A percentile compares a stretch with the other conserved stretches of the same genome.
These are phyloP conservation scores for Achlya flavicornis DNA, from an alignment of 2,888 invertebrate genomes.

Conservation along the genomic window DNA sequence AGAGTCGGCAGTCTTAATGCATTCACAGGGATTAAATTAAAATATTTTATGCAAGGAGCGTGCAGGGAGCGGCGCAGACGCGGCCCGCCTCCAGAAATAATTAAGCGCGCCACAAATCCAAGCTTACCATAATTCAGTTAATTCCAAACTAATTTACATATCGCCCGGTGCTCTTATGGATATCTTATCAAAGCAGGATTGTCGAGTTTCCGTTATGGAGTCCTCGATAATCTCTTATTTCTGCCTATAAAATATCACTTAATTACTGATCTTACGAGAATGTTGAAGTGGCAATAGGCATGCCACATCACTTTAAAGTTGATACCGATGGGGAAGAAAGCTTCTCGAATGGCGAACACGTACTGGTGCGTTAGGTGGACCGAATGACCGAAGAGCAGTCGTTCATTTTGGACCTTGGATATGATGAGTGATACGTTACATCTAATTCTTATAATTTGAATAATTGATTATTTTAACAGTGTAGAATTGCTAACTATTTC, in stretches of 20 bases:
- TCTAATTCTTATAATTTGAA: no score
- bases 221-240: conserved; percentile 8
- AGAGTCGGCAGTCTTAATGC: conserved; percentile 41
- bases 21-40: conserved; percentile 57
- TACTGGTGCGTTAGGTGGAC: no score
- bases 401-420: no score
- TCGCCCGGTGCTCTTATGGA: conserved; percentile 39
- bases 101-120: conserved; percentile 52
- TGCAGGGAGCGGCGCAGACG: conserved; percentile 25
- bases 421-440: no score
- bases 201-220: conserved; percentile 28
- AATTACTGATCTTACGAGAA: no score
- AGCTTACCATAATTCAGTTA: conserved; percentile 59
- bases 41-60: conserved; percentile 56
- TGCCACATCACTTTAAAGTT: no score
- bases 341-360: no score
- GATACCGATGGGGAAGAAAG: no score
- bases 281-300: no score
- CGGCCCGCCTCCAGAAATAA: conserved; percentile 43
- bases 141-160: conserved; percentile 49
- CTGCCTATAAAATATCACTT: neutral
- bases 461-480: no score
- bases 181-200: conserved; percentile 35
- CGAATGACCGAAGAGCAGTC: no score
- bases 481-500: no score